Evolutionary conservation across 2,888 invertebrate genomes (phyloP).

Genomic region (Neoaliturus tenellus): DNA sequence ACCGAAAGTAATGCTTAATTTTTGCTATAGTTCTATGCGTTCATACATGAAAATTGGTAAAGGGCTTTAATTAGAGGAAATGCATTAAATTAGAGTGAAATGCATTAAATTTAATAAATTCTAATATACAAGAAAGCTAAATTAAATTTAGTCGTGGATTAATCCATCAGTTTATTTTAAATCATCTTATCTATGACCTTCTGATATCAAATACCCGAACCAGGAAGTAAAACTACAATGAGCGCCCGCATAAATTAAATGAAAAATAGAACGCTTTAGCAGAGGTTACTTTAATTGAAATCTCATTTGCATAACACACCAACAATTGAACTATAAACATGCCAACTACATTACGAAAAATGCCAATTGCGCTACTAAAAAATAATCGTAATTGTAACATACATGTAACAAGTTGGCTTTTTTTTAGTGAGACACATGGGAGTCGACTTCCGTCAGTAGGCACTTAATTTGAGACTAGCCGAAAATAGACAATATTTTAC

Average conservation of each 20-base stretch:
- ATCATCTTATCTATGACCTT: too few relatives aligned
- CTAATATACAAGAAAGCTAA: too few relatives aligned
- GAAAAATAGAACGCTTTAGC: neutral
- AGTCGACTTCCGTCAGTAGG: neutral
- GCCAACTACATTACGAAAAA: constrained; percentile 11
- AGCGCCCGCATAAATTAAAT: neutral
- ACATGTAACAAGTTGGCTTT: constrained; percentile 37
- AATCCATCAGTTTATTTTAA: too few relatives aligned
- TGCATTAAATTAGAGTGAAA: too few relatives aligned
- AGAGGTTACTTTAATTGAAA: neutral
- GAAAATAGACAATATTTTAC: constrained; percentile 35
- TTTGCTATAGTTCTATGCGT: too few relatives aligned
- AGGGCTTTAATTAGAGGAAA: too few relatives aligned
- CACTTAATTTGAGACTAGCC: constrained; percentile 41
- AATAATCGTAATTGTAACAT: constrained; percentile 36
- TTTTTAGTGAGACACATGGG: constrained; percentile 40
- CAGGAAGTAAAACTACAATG: too few relatives aligned
- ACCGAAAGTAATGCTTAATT: too few relatives aligned
- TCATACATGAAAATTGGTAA: too few relatives aligned
- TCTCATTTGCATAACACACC: neutral
- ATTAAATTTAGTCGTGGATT: too few relatives aligned
- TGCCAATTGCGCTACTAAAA: neutral
- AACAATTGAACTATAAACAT: neutral
- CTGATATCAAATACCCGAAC: too few relatives aligned
- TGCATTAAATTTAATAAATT: too few relatives aligned